Percentiles rank a stretch among this genome's conserved stretches.
phyloP scores from a whole-genome alignment of 2,888 invertebrate genomes.

The Drosophila infuscata region DNA sequence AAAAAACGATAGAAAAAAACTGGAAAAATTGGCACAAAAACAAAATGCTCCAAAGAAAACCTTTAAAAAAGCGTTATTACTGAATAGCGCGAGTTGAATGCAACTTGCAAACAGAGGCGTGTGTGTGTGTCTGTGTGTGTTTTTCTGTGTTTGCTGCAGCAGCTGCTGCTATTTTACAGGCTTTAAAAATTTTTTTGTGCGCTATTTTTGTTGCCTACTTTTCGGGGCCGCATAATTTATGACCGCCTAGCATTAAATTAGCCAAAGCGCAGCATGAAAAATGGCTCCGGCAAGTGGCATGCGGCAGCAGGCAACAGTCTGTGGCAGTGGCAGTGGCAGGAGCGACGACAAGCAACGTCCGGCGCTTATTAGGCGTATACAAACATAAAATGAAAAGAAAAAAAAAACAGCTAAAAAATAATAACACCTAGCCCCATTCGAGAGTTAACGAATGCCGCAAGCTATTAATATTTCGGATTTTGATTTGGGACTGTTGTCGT shows the following conservation, averaged over 20 bases:
- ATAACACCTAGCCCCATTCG: slow-evolving; percentile 4
- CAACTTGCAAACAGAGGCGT: slow-evolving; percentile 54
- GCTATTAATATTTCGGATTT: slow-evolving; percentile 65
- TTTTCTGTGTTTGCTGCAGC: slow-evolving; percentile 47
- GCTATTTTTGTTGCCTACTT: slow-evolving; percentile 66
- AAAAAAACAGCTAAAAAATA: slow-evolving; percentile 7
- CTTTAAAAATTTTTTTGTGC: slow-evolving; percentile 50
- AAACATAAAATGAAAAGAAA: slow-evolving; percentile 14
- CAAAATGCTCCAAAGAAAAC: slow-evolving; percentile 25
- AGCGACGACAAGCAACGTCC: slow-evolving; percentile 71
- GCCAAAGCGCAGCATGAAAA: slow-evolving; percentile 81
- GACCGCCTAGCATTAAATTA: slow-evolving; percentile 77
- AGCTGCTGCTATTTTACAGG: slow-evolving; percentile 77
- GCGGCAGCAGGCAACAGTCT: slow-evolving; percentile 31
- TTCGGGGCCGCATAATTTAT: slow-evolving; percentile 77
- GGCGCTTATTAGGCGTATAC: slow-evolving; percentile 72
- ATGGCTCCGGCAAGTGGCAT: slow-evolving; percentile 61
- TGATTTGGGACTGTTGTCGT: slow-evolving; percentile 52
- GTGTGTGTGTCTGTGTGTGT: slow-evolving; percentile 19
- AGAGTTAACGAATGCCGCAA: slow-evolving; percentile 22
- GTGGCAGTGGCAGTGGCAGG: slow-evolving; percentile 44
- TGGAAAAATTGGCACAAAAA: slow-evolving; percentile 58
- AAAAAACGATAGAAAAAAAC: slow-evolving; percentile 49
- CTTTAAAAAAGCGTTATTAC: slow-evolving; percentile 64
- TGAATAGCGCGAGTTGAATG: slow-evolving; percentile 71